phyloP scores from a whole-genome alignment of 2,113 vertebrate species.

The Eidolon helvum region DNA sequence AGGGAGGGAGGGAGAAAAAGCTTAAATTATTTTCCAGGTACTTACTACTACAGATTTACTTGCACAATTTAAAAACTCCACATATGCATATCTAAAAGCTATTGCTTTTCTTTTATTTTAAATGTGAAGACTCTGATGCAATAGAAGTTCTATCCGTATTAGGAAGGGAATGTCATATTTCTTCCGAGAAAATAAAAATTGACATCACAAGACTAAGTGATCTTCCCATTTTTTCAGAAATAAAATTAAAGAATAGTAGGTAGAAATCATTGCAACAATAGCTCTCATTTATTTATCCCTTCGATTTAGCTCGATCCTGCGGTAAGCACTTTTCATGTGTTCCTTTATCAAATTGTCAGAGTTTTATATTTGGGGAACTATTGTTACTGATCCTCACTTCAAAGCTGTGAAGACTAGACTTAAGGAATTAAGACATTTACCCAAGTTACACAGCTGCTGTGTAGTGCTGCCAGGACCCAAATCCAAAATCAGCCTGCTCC shows the following conservation, averaged over 20 bases:
- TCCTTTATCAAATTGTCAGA: background rate
- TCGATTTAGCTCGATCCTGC: background rate
- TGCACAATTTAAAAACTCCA: background rate
- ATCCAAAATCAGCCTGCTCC: background rate
- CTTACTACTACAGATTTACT: background rate
- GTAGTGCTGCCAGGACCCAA: background rate
- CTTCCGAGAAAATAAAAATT: conserved; percentile 17
- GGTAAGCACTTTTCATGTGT: background rate
- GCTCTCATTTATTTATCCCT: background rate
- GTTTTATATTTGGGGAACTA: background rate
- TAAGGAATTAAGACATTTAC: background rate
- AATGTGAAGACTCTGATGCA: background rate
- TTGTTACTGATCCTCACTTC: background rate
- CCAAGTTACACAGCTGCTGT: background rate
- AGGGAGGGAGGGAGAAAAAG: background rate
- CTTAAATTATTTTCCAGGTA: conserved; percentile 15
- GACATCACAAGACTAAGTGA: background rate
- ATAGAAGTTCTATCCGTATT: background rate
- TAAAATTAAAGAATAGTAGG: background rate
- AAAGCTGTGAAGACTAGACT: background rate
- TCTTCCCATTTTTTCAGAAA: background rate
- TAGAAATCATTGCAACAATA: background rate
- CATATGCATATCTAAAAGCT: background rate
- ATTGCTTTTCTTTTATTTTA: conserved; percentile 23
- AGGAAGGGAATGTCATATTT: background rate